Percentiles rank a stretch among this genome's conserved stretches.
phyloP scores from a whole-genome alignment of 2,113 vertebrate genomes.

The Vombatus ursinus region DNA sequence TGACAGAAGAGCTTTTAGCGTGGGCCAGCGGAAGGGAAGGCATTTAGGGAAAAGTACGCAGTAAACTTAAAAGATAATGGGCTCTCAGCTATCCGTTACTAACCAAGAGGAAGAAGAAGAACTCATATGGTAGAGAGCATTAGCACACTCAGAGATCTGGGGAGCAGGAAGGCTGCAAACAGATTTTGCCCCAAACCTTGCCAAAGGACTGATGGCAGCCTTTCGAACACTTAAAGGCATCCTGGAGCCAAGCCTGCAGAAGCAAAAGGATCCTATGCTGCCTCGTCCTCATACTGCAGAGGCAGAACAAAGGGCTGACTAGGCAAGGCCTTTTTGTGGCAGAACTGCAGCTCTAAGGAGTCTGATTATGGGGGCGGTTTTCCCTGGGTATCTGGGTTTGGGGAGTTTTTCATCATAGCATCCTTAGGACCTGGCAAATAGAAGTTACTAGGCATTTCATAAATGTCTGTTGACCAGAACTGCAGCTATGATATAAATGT shows the following conservation, averaged over 20 bases:
- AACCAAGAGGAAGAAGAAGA: not conserved
- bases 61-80: not conserved
- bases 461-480: not conserved
- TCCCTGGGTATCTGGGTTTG: not conserved
- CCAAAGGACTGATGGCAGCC: not conserved
- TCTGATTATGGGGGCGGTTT: not conserved
- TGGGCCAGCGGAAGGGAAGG: not conserved
- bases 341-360: not conserved
- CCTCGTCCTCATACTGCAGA: not conserved
- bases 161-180: not conserved
- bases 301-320: not conserved
- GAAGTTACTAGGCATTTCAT: not conserved
- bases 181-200: not conserved
- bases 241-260: conserved; percentile 19
- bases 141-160: not conserved
- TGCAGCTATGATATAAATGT: not conserved
- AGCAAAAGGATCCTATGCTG: not conserved
- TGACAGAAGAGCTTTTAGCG: conserved; percentile 1
- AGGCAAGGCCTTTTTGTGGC: not conserved
- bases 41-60: not conserved
- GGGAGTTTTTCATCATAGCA: not conserved
- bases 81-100: not conserved
- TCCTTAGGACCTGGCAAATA: not conserved
- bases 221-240: conserved; percentile 16
- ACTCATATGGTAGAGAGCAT: not conserved